phyloP scores from a whole-genome alignment of 2,113 vertebrate species.

The Ophthalmolycus amberensis region DNA sequence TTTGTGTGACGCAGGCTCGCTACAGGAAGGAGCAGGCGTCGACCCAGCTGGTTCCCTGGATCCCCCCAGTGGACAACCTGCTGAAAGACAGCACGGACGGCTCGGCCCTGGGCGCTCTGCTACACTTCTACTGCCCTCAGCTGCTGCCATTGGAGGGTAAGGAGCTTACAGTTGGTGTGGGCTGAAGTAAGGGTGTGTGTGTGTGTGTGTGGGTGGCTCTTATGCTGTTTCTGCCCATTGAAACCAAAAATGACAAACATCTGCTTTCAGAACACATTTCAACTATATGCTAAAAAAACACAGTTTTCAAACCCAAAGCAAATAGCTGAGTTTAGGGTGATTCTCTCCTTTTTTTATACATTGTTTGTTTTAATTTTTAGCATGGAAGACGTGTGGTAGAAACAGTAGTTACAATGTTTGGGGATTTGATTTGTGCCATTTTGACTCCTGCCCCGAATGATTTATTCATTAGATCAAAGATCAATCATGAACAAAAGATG shows the following conservation, averaged over 20 bases:
- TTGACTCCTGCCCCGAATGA: not conserved
- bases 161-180: slow-evolving; percentile 19
- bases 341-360: not conserved
- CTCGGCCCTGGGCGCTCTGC: slow-evolving; percentile 90
- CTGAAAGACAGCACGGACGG: slow-evolving; percentile 95
- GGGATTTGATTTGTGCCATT: not conserved
- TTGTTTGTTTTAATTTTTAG: not conserved
- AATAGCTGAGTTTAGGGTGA: not conserved
- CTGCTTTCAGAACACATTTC: slow-evolving; percentile 4
- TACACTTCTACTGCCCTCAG: slow-evolving; percentile 97
- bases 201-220: not conserved
- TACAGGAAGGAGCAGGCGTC: slow-evolving; percentile 94
- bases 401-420: not conserved
- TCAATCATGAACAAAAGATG: slow-evolving; percentile 24
- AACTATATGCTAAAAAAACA: not conserved
- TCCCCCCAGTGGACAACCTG: slow-evolving; percentile 94
- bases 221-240: not conserved
- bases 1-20: slow-evolving; percentile 84
- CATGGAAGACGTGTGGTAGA: not conserved
- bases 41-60: slow-evolving; percentile 90
- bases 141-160: slow-evolving; percentile 89
- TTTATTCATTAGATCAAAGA: slow-evolving; percentile 12
- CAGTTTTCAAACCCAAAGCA: not conserved
- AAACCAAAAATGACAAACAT: not conserved
- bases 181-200: not conserved